Percentiles rank a stretch among this genome's conserved stretches.
These are phyloP conservation scores for Acomys russatus DNA, from an alignment of 2,797 vertebrate species.

Conservation along the genomic window DNA sequence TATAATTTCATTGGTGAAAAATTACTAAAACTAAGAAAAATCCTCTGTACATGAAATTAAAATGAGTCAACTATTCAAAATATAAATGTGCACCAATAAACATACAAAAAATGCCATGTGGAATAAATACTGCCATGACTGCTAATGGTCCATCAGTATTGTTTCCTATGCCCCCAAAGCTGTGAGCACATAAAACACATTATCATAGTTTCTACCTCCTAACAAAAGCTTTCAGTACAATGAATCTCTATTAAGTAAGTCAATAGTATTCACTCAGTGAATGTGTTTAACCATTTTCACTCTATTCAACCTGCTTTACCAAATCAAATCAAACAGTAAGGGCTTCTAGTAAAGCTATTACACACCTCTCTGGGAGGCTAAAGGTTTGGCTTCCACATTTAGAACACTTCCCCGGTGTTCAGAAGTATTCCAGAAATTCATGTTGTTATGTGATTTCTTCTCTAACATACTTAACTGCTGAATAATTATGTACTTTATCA, in stretches of 20 bases:
- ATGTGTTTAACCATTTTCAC: not conserved
- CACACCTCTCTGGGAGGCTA: not conserved
- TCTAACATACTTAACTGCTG: not conserved
- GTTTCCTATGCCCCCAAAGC: not conserved
- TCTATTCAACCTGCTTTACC: not conserved
- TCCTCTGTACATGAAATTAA: not conserved
- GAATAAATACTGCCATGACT: not conserved
- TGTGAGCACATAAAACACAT: not conserved
- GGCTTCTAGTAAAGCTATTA: not conserved
- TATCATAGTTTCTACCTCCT: not conserved
- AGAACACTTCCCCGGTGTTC: not conserved
- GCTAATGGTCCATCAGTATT: not conserved
- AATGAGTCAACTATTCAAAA: not conserved
- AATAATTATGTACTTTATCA: not conserved
- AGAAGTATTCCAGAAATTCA: not conserved
- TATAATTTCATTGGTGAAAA: not conserved
- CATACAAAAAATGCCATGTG: not conserved
- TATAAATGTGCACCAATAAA: not conserved
- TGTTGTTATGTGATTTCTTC: not conserved
- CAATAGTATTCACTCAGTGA: not conserved
- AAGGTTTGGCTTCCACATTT: not conserved
- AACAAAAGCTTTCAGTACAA: not conserved
- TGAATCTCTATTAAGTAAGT: not conserved
- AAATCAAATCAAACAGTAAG: not conserved
- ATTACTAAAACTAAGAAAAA: conserved; percentile 48